These are phyloP conservation scores for Sabellastarte sp. DNA, from an alignment of 2,888 invertebrate genomes.

Conservation along the genomic window DNA sequence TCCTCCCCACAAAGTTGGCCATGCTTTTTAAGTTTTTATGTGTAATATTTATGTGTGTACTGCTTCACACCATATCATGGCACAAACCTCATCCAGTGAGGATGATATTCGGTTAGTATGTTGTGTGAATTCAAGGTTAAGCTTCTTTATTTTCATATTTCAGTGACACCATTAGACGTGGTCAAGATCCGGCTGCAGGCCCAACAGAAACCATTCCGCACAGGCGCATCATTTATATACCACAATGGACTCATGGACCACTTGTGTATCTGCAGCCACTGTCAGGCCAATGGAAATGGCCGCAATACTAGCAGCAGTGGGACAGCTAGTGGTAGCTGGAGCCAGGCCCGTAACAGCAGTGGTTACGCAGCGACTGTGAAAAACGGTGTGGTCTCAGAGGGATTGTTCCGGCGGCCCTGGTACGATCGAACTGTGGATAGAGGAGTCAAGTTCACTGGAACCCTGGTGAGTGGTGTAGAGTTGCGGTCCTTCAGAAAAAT, in stretches of 20 bases:
- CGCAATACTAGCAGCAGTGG: too few species aligned
- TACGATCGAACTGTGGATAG: too few species aligned
- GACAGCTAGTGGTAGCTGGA: too few species aligned
- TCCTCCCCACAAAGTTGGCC: too few species aligned
- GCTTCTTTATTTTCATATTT: slow-evolving; percentile 42
- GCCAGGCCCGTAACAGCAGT: too few species aligned
- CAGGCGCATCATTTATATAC: slow-evolving; percentile 81
- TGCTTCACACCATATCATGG: too few species aligned
- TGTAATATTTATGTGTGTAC: too few species aligned
- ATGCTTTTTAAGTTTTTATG: too few species aligned
- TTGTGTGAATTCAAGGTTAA: neutral
- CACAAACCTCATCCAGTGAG: neutral
- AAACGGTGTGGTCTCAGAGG: neutral
- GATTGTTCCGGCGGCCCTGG: neutral
- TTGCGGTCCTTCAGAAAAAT: too few species aligned
- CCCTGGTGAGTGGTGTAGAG: too few species aligned
- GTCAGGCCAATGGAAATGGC: slow-evolving; percentile 1
- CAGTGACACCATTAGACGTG: slow-evolving; percentile 98
- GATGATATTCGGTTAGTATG: neutral
- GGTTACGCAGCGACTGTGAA: too few species aligned
- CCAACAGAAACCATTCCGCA: slow-evolving; percentile 80
- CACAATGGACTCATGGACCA: slow-evolving; percentile 97
- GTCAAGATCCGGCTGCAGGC: slow-evolving; percentile 96
- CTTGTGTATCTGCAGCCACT: slow-evolving; percentile 58
- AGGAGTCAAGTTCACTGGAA: too few species aligned